A percentile compares a stretch with the other conserved stretches of the same genome.
Conservation (phyloP, 2,888 invertebrate genomes). For the Ecdyonurus torrentis region DNA sequence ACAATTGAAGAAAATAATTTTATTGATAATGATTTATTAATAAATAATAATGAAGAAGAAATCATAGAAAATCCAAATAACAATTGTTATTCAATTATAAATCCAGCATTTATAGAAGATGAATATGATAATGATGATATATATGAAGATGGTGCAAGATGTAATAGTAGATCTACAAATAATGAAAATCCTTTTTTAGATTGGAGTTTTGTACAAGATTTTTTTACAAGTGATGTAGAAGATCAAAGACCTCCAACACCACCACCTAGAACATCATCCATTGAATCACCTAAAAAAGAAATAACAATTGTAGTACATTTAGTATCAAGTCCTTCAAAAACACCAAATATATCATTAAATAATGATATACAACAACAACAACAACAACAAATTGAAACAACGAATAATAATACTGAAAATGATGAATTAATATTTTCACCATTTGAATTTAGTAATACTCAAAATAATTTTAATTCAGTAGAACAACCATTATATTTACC, state of each 20-base stretch:
- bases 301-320: background rate
- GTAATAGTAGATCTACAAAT: background rate
- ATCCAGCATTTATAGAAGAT: background rate
- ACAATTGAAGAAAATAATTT: background rate
- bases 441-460: background rate
- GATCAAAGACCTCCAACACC: background rate
- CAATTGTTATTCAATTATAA: background rate
- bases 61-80: too few relatives aligned
- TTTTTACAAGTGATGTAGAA: background rate
- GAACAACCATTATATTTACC: background rate
- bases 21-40: background rate
- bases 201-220: background rate
- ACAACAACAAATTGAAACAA: too few relatives aligned
- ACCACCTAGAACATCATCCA: background rate
- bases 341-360: background rate
- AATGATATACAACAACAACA: background rate
- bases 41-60: background rate
- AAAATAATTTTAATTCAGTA: background rate
- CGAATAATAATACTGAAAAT: background rate
- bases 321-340: background rate
- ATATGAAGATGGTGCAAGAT: background rate
- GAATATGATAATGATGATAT: background rate
- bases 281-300: background rate
- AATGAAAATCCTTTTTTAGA: background rate
- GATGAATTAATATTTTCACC: background rate